Percentiles rank a stretch among this genome's conserved stretches.
These are phyloP conservation scores for Drosophila pseudotakahashii DNA, from an alignment of 2,888 invertebrate genomes.

Conservation along the genomic window DNA sequence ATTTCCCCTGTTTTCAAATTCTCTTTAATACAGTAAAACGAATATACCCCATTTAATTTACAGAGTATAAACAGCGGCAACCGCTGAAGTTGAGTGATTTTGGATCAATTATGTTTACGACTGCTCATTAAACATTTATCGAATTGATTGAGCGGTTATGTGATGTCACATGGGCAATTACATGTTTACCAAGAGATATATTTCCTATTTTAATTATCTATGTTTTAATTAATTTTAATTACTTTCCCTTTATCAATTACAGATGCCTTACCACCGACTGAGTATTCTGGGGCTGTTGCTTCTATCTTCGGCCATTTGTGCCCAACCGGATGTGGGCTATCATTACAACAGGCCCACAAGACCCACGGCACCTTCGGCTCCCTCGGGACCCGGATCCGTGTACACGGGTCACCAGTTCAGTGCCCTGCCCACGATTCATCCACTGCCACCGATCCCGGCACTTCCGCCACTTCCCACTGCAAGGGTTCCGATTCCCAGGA, in stretches of 20 bases:
- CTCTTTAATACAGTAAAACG: no score
- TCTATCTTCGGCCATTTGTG: slow-evolving; percentile 24
- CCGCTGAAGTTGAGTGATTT: slow-evolving; percentile 57
- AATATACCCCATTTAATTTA: neutral
- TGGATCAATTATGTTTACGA: slow-evolving; percentile 64
- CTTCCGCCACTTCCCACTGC: slow-evolving; percentile 77
- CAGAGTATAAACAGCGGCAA: slow-evolving; percentile 29
- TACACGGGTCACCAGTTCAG: slow-evolving; percentile 69
- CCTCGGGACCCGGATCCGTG: slow-evolving; percentile 31
- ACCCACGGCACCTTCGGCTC: slow-evolving; percentile 46
- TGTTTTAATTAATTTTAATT: neutral
- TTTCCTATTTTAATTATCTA: slow-evolving; percentile 7
- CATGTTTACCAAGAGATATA: slow-evolving; percentile 18
- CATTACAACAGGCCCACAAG: slow-evolving; percentile 73
- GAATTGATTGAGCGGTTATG: slow-evolving; percentile 65
- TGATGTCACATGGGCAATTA: slow-evolving; percentile 48
- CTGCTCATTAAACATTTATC: slow-evolving; percentile 74
- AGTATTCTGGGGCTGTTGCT: slow-evolving; percentile 38
- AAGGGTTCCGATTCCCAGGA: slow-evolving; percentile 49
- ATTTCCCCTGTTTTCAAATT: no score
- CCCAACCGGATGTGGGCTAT: slow-evolving; percentile 61
- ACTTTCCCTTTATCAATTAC: neutral
- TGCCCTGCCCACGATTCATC: slow-evolving; percentile 73
- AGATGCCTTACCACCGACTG: slow-evolving; percentile 57
- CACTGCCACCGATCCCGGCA: slow-evolving; percentile 79